Conservation (phyloP, 2,888 invertebrate species). For the Chloroclystis v-ata region DNA sequence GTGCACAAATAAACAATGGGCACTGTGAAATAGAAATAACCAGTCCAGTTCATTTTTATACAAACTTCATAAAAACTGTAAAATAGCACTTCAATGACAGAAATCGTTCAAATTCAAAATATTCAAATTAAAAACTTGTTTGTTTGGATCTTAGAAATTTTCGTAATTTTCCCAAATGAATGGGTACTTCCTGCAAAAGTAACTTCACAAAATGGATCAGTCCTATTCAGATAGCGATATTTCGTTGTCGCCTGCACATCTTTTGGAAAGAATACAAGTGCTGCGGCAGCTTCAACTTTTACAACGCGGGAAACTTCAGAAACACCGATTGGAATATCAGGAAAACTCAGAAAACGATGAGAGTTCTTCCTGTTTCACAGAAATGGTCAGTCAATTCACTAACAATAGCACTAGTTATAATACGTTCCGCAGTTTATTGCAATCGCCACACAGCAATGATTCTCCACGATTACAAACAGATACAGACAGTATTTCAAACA, state of each 20-base stretch:
- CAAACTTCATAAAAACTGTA: too few species aligned
- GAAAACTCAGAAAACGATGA: constrained; percentile 55
- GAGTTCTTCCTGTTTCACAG: constrained; percentile 56
- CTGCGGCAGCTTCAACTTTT: constrained; percentile 61
- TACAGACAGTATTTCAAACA: constrained; percentile 37
- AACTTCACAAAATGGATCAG: constrained; percentile 61
- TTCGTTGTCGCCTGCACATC: constrained; percentile 64
- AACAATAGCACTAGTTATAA: constrained; percentile 66
- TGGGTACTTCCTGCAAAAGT: too few species aligned
- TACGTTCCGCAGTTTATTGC: constrained; percentile 63
- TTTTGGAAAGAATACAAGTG: constrained; percentile 63
- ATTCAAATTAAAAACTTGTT: background rate
- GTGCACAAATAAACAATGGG: too few species aligned
- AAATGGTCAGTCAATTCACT: constrained; percentile 68
- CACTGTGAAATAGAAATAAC: too few species aligned
- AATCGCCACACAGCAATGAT: constrained; percentile 44
- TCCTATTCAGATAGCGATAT: constrained; percentile 62
- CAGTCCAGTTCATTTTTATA: too few species aligned
- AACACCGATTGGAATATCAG: constrained; percentile 58
- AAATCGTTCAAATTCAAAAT: background rate
- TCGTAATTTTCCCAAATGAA: background rate
- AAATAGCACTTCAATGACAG: too few species aligned
- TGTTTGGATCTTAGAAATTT: background rate
- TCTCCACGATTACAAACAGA: constrained; percentile 36
- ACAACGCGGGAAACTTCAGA: constrained; percentile 68